Conservation (phyloP, 2,888 invertebrate species). For the Uropetala carovei region DNA sequence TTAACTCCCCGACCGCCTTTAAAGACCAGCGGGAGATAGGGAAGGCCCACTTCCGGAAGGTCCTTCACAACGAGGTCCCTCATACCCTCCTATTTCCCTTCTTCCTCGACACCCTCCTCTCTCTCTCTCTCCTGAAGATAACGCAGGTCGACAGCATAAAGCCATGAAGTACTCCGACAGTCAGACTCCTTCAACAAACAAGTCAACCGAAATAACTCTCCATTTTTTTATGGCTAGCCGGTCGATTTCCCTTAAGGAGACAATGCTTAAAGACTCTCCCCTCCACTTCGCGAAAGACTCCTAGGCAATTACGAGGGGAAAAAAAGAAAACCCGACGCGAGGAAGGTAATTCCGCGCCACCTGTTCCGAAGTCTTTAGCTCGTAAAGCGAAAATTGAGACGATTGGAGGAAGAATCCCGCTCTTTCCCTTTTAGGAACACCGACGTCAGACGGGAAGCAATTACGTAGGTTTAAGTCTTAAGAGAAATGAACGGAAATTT, state of each 20-base stretch:
- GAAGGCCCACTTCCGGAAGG: constrained; percentile 36
- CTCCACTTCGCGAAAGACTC: too few species aligned
- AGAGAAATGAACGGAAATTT: background rate
- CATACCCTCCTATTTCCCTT: background rate
- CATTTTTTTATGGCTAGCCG: background rate
- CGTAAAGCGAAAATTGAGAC: background rate
- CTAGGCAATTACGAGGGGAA: too few species aligned
- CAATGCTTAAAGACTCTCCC: background rate
- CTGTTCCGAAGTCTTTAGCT: background rate
- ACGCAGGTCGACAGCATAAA: background rate
- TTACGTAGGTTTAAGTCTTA: background rate
- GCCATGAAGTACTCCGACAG: background rate
- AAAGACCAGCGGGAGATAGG: constrained; percentile 37
- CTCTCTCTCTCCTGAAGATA: background rate
- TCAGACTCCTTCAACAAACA: background rate
- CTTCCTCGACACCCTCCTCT: background rate
- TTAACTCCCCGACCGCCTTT: background rate
- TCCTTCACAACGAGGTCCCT: background rate
- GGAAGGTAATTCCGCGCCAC: constrained; percentile 9
- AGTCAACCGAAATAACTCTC: background rate
- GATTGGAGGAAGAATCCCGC: background rate
- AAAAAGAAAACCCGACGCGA: background rate
- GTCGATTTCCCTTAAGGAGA: background rate
- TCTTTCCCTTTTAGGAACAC: background rate
- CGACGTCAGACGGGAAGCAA: background rate